Conservation (phyloP, 1,140 invertebrate species). For the Formica exsecta region DNA sequence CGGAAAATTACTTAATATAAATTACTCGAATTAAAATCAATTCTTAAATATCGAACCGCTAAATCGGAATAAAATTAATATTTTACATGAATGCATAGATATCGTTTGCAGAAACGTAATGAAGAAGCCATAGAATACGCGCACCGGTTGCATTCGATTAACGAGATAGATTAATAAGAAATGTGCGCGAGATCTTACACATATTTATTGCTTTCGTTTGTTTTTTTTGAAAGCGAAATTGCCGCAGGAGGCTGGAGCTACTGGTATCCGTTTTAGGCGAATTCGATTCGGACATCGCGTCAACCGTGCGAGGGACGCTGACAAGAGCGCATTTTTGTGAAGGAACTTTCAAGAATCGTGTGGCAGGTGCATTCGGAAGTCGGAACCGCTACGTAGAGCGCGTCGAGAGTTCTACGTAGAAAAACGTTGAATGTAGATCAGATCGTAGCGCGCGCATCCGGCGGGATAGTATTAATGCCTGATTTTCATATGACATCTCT, state of each 20-base stretch:
- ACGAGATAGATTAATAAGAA: not conserved
- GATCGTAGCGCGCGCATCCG: not conserved
- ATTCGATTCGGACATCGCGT: slow-evolving; percentile 82
- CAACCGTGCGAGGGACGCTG: slow-evolving; percentile 69
- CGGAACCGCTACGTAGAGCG: slow-evolving; percentile 52
- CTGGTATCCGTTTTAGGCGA: slow-evolving; percentile 77
- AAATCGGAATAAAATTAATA: not conserved
- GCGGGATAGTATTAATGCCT: slow-evolving; percentile 49
- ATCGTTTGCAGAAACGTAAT: not conserved
- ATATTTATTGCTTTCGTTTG: slow-evolving; percentile 79
- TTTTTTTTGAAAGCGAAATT: slow-evolving; percentile 83
- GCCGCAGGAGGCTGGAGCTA: slow-evolving; percentile 79
- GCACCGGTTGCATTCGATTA: slow-evolving; percentile 18
- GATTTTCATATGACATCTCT: slow-evolving; percentile 9
- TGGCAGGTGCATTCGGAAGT: slow-evolving; percentile 71
- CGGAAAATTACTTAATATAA: not conserved
- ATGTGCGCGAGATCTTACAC: slow-evolving; percentile 77
- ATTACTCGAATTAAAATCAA: slow-evolving; percentile 2
- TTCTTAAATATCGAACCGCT: not conserved
- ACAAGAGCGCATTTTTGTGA: slow-evolving; percentile 67
- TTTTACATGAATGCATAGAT: not conserved
- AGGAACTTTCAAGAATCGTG: slow-evolving; percentile 66
- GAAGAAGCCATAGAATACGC: slow-evolving; percentile 19
- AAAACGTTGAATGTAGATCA: slow-evolving; percentile 5
- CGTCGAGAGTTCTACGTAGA: slow-evolving; percentile 20